These are phyloP conservation scores for Hippasteria phrygiana DNA, from an alignment of 53 echinoderm and acorn worm species.

Conservation along the genomic window DNA sequence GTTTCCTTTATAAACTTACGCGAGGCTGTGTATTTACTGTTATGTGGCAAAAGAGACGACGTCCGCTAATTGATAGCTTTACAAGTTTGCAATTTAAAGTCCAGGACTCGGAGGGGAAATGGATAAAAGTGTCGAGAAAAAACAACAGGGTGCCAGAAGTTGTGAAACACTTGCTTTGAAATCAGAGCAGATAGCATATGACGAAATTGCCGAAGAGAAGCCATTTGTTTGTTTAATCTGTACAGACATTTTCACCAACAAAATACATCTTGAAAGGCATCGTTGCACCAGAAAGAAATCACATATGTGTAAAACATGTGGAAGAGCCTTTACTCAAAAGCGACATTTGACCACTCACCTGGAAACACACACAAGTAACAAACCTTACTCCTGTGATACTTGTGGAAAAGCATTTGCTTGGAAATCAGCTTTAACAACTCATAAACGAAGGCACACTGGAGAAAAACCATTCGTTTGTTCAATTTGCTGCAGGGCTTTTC, in stretches of 20 bases:
- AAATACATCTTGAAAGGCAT: background rate
- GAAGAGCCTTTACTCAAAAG: background rate
- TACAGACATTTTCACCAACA: background rate
- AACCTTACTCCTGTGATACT: background rate
- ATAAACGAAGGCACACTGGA: background rate
- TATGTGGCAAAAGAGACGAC: too few relatives aligned
- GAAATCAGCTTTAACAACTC: background rate
- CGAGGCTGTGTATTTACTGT: too few relatives aligned
- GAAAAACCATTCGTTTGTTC: background rate
- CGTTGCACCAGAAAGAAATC: background rate
- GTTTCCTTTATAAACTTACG: too few relatives aligned
- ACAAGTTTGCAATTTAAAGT: too few relatives aligned
- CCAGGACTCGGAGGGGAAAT: too few relatives aligned
- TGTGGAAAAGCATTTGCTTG: background rate
- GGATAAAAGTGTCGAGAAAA: too few relatives aligned
- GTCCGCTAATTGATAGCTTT: too few relatives aligned
- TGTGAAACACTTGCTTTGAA: too few relatives aligned
- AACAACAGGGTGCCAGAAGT: too few relatives aligned
- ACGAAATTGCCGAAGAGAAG: background rate
- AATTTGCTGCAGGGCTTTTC: background rate
- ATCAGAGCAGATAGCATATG: too few relatives aligned
- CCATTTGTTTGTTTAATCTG: background rate
- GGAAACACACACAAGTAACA: background rate
- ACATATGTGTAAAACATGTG: background rate
- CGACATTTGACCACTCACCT: background rate